Evolutionary conservation across 2,113 vertebrate species (phyloP).

Genomic region (Tragelaphus imberbis): DNA sequence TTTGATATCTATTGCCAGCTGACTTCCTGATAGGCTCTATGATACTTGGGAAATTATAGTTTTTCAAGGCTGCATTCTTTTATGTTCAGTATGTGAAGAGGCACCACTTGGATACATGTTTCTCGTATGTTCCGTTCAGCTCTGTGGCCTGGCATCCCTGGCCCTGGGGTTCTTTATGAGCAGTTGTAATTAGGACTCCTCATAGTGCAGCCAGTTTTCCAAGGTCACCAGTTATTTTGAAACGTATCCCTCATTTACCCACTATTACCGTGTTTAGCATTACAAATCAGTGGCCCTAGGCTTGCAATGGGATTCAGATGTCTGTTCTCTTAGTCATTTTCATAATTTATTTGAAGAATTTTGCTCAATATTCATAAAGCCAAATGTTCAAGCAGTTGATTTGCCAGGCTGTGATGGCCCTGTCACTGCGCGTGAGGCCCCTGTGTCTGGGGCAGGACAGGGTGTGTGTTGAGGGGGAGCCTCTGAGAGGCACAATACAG

Average conservation of each 20-base stretch:
- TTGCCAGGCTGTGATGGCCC: constrained; percentile 7
- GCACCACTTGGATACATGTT: too few relatives aligned
- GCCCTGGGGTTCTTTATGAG: neutral
- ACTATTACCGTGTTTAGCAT: constrained; percentile 26
- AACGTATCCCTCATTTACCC: neutral
- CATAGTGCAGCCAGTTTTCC: neutral
- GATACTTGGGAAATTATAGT: neutral
- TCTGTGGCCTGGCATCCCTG: neutral
- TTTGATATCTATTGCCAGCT: neutral
- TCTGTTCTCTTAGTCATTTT: constrained; percentile 49
- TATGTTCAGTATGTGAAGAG: neutral
- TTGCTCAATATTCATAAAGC: constrained; percentile 66
- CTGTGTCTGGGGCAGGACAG: neutral
- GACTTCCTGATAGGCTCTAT: neutral
- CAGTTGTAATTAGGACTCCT: neutral
- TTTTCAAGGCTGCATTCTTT: neutral
- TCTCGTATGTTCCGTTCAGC: neutral
- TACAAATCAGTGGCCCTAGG: constrained; percentile 55
- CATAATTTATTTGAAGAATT: constrained; percentile 61
- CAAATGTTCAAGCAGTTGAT: constrained; percentile 53
- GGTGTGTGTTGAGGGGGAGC: neutral
- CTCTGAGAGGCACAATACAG: constrained; percentile 47
- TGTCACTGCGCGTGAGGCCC: neutral
- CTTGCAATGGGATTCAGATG: constrained; percentile 54
- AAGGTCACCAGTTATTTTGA: neutral